Conservation (phyloP, 1,140 invertebrate genomes). For the Drosophila tristis region DNA sequence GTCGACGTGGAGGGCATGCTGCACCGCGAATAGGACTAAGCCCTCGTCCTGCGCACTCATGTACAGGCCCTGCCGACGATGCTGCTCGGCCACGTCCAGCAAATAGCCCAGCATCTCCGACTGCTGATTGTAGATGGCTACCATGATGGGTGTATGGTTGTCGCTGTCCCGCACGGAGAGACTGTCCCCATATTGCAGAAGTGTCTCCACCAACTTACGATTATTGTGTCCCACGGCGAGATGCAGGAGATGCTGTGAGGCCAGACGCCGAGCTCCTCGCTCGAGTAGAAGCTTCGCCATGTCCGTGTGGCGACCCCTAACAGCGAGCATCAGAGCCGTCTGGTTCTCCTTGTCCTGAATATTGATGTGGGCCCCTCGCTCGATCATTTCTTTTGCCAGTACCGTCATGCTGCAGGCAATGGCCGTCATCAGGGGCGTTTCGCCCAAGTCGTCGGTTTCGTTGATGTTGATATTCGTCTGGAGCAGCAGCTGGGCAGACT, state of each 20-base stretch:
- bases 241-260: conserved; percentile 86
- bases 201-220: conserved; percentile 84
- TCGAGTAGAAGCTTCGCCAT: conserved; percentile 84
- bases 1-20: conserved; percentile 72
- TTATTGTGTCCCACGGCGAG: conserved; percentile 85
- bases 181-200: conserved; percentile 85
- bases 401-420: conserved; percentile 84
- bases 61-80: conserved; percentile 44
- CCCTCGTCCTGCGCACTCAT: conserved; percentile 84
- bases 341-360: conserved; percentile 86
- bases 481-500: conserved; percentile 86
- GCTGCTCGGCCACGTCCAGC: conserved; percentile 83
- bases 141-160: conserved; percentile 87
- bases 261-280: conserved; percentile 86
- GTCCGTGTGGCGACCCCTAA: conserved; percentile 84
- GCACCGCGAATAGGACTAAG: conserved; percentile 80
- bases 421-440: conserved; percentile 86
- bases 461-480: conserved; percentile 86
- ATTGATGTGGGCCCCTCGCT: conserved; percentile 86
- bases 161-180: conserved; percentile 85
- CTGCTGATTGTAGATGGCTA: conserved; percentile 86
- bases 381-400: conserved; percentile 85
- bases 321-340: conserved; percentile 86
- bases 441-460: conserved; percentile 85
- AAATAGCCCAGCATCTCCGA: conserved; percentile 85